Evolutionary conservation across 2,113 vertebrate genomes (phyloP).

Genomic region (Conger conger): DNA sequence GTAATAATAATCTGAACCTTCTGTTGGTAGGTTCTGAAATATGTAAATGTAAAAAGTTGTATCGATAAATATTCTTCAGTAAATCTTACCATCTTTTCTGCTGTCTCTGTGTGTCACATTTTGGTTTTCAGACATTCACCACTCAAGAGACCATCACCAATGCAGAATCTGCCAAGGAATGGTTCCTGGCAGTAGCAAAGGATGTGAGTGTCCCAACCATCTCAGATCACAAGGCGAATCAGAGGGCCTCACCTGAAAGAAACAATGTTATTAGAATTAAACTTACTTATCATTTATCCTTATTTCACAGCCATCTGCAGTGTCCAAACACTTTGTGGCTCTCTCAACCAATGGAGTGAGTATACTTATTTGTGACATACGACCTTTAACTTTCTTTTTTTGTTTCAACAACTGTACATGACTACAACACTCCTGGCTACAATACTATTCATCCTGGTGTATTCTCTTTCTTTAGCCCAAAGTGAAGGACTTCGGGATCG

Average conservation of each 20-base stretch:
- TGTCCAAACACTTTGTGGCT: conserved; percentile 97
- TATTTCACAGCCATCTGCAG: conserved; percentile 77
- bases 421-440: not conserved
- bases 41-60: too few species aligned
- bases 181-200: conserved; percentile 82
- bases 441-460: not conserved
- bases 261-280: not conserved
- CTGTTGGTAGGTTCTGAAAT: too few species aligned
- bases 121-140: conserved; percentile 84
- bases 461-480: conserved; percentile 73
- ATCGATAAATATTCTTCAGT: not conserved
- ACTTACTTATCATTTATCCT: conserved; percentile 2
- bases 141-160: conserved; percentile 99
- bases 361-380: conserved; percentile 34
- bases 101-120: not conserved
- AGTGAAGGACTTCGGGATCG: conserved; percentile 96
- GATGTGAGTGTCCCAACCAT: conserved; percentile 74
- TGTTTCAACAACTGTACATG: not conserved
- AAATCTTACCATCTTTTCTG: not conserved
- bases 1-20: too few species aligned
- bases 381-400: not conserved
- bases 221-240: not conserved
- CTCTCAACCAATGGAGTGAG: conserved; percentile 95
- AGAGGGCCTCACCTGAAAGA: not conserved
- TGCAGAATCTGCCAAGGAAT: conserved; percentile 91